Evolutionary conservation across 2,797 vertebrate genomes (phyloP).

Genomic region (Sebastolobus altivelis): DNA sequence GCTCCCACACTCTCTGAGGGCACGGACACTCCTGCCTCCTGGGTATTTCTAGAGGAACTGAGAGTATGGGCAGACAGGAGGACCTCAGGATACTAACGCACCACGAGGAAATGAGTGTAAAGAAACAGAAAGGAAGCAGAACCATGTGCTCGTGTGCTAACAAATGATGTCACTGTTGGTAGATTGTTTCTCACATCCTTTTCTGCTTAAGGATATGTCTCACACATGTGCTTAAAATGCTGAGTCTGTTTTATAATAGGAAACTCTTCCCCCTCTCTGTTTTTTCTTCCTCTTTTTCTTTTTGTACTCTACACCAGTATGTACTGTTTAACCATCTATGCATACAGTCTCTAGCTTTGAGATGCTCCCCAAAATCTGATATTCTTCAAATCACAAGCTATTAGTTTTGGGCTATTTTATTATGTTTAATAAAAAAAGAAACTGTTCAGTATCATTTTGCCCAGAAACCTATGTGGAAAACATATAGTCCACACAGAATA

Average conservation of each 20-base stretch:
- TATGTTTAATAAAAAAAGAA: neutral
- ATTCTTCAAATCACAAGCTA: neutral
- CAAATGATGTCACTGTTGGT: neutral
- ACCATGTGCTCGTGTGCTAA: neutral
- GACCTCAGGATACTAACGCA: slow-evolving; percentile 1
- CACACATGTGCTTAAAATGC: neutral
- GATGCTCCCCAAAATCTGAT: neutral
- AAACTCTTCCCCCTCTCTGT: neutral
- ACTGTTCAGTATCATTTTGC: neutral
- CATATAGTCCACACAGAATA: neutral
- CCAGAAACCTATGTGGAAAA: neutral
- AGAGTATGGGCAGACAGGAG: neutral
- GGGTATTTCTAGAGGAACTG: neutral
- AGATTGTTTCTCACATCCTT: neutral
- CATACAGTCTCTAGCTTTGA: neutral
- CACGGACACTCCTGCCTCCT: neutral
- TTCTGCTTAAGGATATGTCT: neutral
- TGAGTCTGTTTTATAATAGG: neutral
- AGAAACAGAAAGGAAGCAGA: slow-evolving; percentile 20
- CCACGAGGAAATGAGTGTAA: slow-evolving; percentile 4
- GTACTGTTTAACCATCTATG: neutral
- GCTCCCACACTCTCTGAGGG: neutral
- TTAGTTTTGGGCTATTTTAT: neutral
- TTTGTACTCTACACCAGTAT: neutral
- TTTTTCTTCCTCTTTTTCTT: slow-evolving; percentile 15